Conservation (phyloP, 1,140 invertebrate species). For the Leptopilina boulardi region DNA sequence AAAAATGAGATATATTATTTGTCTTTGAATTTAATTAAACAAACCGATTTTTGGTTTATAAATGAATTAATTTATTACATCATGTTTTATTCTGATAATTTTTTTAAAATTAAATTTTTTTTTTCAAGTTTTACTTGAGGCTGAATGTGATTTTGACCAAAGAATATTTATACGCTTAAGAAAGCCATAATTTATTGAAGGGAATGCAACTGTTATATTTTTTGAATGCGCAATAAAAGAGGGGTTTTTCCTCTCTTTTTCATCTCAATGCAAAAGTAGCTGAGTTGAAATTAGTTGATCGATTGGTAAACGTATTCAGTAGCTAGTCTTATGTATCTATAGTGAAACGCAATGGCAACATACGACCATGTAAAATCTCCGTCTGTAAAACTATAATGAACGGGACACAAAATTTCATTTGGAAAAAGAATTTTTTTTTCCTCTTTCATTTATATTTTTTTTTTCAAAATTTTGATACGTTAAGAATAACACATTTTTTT, state of each 20-base stretch:
- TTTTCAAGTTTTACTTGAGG: background rate
- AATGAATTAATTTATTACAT: too few species aligned
- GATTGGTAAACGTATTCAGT: slow-evolving; percentile 73
- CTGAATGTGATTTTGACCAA: background rate
- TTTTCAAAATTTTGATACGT: too few species aligned
- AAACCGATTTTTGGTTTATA: too few species aligned
- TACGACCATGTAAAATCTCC: slow-evolving; percentile 63
- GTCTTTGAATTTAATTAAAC: too few species aligned
- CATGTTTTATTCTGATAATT: too few species aligned
- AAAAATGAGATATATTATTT: too few species aligned
- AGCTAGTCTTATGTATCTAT: slow-evolving; percentile 67
- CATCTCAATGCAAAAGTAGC: background rate
- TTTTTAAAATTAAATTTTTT: too few species aligned
- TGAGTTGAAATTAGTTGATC: slow-evolving; percentile 16
- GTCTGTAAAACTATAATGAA: slow-evolving; percentile 65
- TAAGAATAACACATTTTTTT: too few species aligned
- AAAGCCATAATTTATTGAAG: slow-evolving; percentile 26
- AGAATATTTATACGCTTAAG: slow-evolving; percentile 29
- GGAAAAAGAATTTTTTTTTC: slow-evolving; percentile 33
- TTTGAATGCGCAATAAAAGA: background rate
- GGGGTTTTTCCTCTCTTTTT: background rate
- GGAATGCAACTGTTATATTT: slow-evolving; percentile 24
- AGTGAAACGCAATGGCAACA: slow-evolving; percentile 66
- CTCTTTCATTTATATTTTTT: too few species aligned
- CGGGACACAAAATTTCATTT: slow-evolving; percentile 53